Evolutionary conservation across 2,797 vertebrate species (phyloP).

Genomic region (Hybognathus amarus): DNA sequence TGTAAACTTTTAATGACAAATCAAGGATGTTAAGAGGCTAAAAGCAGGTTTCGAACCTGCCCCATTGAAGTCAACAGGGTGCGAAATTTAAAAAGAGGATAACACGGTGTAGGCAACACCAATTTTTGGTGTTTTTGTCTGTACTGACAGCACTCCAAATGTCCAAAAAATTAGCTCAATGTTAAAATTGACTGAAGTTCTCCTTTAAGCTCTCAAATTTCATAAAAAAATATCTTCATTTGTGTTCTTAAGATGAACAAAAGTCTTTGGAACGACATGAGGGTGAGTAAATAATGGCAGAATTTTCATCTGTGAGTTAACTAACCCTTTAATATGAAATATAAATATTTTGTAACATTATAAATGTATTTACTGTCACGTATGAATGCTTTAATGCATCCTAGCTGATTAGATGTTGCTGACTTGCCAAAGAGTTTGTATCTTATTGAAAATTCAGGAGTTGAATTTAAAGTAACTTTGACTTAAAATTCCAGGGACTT

Average conservation of each 20-base stretch:
- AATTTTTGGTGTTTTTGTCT: too few relatives aligned
- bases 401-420: not conserved
- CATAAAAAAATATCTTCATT: not conserved
- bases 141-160: too few relatives aligned
- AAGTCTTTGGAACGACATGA: not conserved
- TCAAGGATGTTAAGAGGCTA: too few relatives aligned
- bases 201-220: not conserved
- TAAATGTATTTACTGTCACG: not conserved
- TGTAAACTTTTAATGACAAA: too few relatives aligned
- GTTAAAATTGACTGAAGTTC: too few relatives aligned
- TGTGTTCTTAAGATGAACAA: not conserved
- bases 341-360: not conserved
- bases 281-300: not conserved
- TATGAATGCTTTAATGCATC: too few relatives aligned
- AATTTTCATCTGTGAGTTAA: not conserved
- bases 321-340: not conserved
- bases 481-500: slow-evolving; percentile 36
- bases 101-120: too few relatives aligned
- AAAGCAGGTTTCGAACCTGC: too few relatives aligned
- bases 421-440: not conserved
- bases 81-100: too few relatives aligned
- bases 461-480: slow-evolving; percentile 5
- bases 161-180: too few relatives aligned
- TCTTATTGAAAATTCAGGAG: not conserved
- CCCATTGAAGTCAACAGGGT: too few relatives aligned